Conservation (phyloP, 2,113 vertebrate genomes). For the Saccopteryx bilineata region DNA sequence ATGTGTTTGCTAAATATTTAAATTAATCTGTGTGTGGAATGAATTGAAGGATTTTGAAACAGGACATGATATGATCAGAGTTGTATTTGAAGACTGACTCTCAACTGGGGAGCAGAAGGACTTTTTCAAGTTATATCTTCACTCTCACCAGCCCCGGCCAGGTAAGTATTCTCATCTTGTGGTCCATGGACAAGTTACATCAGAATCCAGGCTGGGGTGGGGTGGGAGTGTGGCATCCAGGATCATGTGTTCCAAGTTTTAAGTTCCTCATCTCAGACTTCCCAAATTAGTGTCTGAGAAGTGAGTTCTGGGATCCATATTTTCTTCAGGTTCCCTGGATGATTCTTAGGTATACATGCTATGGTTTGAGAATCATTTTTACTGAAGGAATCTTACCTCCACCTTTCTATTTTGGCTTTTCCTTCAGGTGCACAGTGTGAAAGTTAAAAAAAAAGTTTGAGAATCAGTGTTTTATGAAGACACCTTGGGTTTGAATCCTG, state of each 20-base stretch:
- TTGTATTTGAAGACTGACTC: not conserved
- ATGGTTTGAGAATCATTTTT: not conserved
- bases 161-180: conserved; percentile 20
- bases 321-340: not conserved
- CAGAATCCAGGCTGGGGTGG: not conserved
- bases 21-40: not conserved
- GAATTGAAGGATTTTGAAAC: conserved; percentile 18
- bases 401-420: not conserved
- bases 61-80: not conserved
- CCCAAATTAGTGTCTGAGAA: not conserved
- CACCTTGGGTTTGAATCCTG: not conserved
- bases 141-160: not conserved
- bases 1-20: not conserved
- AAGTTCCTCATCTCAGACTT: not conserved
- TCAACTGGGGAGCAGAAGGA: not conserved
- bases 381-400: not conserved
- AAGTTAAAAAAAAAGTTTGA: not conserved
- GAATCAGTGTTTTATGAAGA: not conserved
- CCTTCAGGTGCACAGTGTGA: not conserved
- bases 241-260: not conserved
- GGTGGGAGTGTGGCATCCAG: not conserved
- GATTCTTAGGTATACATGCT: not conserved
- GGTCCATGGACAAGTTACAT: not conserved
- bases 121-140: not conserved
- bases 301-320: not conserved